phyloP scores from a whole-genome alignment of 2,797 vertebrate genomes.

The Psittacula derbiana region DNA sequence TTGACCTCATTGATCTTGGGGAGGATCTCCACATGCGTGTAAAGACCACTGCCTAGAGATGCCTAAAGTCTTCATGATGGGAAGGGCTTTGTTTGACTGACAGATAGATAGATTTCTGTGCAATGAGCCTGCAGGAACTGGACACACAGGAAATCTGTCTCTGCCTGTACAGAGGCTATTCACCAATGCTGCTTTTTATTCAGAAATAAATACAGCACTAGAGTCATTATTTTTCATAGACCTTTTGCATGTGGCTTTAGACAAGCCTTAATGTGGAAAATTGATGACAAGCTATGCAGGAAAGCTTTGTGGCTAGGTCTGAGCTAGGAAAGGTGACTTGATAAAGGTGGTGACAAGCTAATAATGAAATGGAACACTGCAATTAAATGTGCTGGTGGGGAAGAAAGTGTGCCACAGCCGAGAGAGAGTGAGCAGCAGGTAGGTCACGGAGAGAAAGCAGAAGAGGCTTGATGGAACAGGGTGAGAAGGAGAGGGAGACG shows the following conservation, averaged over 20 bases:
- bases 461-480: background rate
- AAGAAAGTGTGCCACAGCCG: background rate
- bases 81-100: conserved; percentile 17
- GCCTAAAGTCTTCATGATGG: background rate
- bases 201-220: conserved; percentile 13
- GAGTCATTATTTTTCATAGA: background rate
- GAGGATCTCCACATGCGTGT: accelerated
- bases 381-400: conserved; percentile 38
- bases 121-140: conserved; percentile 23
- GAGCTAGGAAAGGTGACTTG: conserved; percentile 4
- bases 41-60: background rate
- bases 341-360: conserved; percentile 24
- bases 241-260: background rate
- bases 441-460: background rate
- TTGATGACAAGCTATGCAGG: background rate
- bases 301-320: background rate
- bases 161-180: conserved; percentile 30
- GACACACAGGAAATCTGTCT: conserved; percentile 36
- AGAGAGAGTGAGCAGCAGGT: background rate
- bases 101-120: conserved; percentile 4
- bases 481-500: background rate
- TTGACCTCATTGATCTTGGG: background rate
- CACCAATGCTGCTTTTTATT: conserved; percentile 35
- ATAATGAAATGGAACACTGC: conserved; percentile 31
- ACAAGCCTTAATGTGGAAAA: background rate